Base-by-base conservation (phyloP, 2,113 vertebrate genomes). In the Tragelaphus strepsiceros region DNA sequence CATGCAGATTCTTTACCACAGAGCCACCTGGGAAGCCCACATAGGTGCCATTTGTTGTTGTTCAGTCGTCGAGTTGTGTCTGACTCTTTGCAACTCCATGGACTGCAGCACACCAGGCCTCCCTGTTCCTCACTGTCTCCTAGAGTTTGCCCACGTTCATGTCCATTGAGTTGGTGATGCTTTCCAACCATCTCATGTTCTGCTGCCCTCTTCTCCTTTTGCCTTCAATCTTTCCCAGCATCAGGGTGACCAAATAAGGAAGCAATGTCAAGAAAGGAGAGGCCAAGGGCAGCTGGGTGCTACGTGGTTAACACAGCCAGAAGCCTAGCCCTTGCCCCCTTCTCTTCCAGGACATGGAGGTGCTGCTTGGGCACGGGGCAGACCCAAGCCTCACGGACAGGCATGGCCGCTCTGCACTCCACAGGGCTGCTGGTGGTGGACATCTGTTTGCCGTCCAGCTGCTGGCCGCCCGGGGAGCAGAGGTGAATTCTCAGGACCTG, bases 331-430 rank as follows among this genome's bases (percentile, higher is more conserved):
- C 35, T 46, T 22, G 51, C 21, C 67, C 17, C 2, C 67, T 51
- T 26, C 22, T 13, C 19, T 92, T 54, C 51, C 32, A 99, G 98
- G 97, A 97, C 3, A 58, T 98, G 28, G 87, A 93, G 32, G 32
- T 96, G n/a, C 94, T 98, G 35, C 97, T 99, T 35, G 87, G 64
- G 35, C 90, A 80, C 0, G 94, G 97, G 46, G 98, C 98, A 0
- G 88, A 98, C 7, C 80, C 84, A 5, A 64, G 86, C 58, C 53
- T 96, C 28, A 82, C 4, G 16, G 98, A 99, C 62, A 91, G 10
- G 67, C 74, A 97, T 7, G 91, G 98, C 28, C 95, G 98, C 59
- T 97, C 97, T 0, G 94, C 98, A 0, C 96, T 98, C 7, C 98
- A 99, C 82, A 96, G 96, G 89, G 98, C 98, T 2, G 98, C 98